A percentile compares a stretch with the other conserved stretches of the same genome.
Evolutionary conservation across 2,888 invertebrate species (phyloP).

Genomic region (Melanchra persicariae): DNA sequence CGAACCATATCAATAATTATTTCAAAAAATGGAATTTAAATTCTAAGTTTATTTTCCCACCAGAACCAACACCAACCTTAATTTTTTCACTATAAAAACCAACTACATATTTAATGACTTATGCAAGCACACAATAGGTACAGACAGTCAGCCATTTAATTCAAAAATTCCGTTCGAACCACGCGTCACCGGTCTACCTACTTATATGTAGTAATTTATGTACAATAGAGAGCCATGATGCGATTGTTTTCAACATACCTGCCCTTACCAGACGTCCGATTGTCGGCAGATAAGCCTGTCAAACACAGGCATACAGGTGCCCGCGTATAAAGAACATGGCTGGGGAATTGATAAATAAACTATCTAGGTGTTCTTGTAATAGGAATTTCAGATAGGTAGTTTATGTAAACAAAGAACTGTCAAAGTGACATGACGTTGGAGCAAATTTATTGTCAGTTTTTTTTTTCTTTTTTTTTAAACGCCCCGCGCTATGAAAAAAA

Average conservation of each 20-base stretch:
- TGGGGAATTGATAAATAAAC: slow-evolving; percentile 29
- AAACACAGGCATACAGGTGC: slow-evolving; percentile 27
- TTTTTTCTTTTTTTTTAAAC: no score
- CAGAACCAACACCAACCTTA: no score
- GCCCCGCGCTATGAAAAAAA: no score
- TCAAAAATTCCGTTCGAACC: slow-evolving; percentile 34
- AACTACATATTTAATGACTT: background rate
- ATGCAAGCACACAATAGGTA: background rate
- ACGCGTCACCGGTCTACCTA: slow-evolving; percentile 27
- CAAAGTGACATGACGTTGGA: background rate
- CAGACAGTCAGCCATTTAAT: slow-evolving; percentile 22
- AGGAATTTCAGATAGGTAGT: background rate
- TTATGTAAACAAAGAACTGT: background rate
- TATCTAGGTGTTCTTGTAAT: background rate
- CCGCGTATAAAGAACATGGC: slow-evolving; percentile 17
- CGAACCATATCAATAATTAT: no score
- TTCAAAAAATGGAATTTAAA: no score
- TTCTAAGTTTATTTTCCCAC: background rate
- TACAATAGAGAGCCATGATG: slow-evolving; percentile 6
- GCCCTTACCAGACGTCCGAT: slow-evolving; percentile 51
- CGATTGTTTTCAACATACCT: slow-evolving; percentile 52
- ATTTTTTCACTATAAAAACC: background rate
- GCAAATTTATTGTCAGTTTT: background rate
- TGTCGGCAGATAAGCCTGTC: slow-evolving; percentile 57
- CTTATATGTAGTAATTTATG: slow-evolving; percentile 43